Evolutionary conservation across 2,888 invertebrate species (phyloP), one percentile per base, ranked within the genome.

Genomic region (Phengaris arion): DNA sequence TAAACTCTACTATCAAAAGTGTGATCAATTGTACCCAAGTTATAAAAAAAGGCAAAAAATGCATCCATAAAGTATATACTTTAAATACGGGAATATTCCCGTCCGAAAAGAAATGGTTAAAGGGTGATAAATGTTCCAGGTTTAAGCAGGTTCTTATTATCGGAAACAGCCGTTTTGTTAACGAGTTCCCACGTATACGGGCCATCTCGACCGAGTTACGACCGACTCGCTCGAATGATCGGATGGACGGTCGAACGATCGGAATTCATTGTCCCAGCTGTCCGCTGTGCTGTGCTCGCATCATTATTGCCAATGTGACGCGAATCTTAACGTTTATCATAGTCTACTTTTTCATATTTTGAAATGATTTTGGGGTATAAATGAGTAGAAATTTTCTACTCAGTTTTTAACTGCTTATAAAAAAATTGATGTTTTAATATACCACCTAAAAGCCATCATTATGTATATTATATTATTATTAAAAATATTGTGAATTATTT

Each of bases 251-350:
- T 2, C 35, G 12, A 64, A 64, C 13, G 64, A 22, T 64, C 64
- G 64, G 12, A 64, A 15, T 10, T 80, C 81, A 83, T 85, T 85
- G 85, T 87, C 84, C 84, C 85, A 86, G 83, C 83, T 85, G 35
- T 0, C 3, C 35, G 35, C 35, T 35, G 35, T 3, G 35, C 1
- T 35, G 35, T 1, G 84, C 80, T 80, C 80, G 80, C 57, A 77
- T 82, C 81, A 84, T 86, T 86, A 88, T 87, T 86, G 85, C 86
- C 81, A 81, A 85, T 87, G 85, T 85, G 90, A 90, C 89, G 88
- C 86, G 86, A 87, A 89, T 88, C 84, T 72, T 54, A 35, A 70
- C 5, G 12, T 35, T 35, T 35, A 10, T 35, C n/a, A 13, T n/a
- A 48, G 48, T n/a, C 5, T 3, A 48, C 48, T 59, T 10, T 59